Evolutionary conservation across 2,888 invertebrate species (phyloP), one percentile per base, ranked within the genome.

Genomic region (Drosophila kuntzei): DNA sequence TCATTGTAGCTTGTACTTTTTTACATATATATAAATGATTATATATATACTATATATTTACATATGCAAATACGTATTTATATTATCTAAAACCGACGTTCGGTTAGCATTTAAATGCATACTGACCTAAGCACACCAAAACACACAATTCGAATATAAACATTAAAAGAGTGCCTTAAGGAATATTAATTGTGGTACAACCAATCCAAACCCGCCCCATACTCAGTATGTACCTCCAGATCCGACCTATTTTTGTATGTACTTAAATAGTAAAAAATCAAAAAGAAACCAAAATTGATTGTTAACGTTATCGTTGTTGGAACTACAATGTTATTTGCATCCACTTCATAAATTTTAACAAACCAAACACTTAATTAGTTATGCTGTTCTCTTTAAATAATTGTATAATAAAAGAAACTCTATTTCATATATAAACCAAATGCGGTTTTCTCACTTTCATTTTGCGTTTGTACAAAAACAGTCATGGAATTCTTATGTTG

Each of bases 141-240:
- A 34, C 34, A 34, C 20, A 37, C 27, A 57, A n/a, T 22, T 2
- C 9, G 14, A 37, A 43, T 51, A 37, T 14, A 60, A 43, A 59
- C 34, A 49, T 49, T 67, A 65, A 73, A 69, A 71, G 74, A 80
- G 80, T 80, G 83, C 83, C 80, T 80, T 80, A 82, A 66, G 57
- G 71, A 57, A 62, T 79, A 76, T 70, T 63, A 66, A 44, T 70
- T 72, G 59, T 71, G 71, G 51, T 63, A 62, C 51, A 47, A 27
- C 32, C 61, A 47, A 47, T 61, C 58, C 36, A 7, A 16, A 16
- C 41, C 44, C 60, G 12, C 22, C 39, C 25, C 44, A 32, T 57
- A 27, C 46, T 22, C 44, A 47, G 58, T 18, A 18, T 39, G 18
- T 39, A 39, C 18, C 58, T 54, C 43, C 44, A 59, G 44, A 39